Conservation (phyloP, 2,888 invertebrate genomes). For the Drosophila paracracens region DNA sequence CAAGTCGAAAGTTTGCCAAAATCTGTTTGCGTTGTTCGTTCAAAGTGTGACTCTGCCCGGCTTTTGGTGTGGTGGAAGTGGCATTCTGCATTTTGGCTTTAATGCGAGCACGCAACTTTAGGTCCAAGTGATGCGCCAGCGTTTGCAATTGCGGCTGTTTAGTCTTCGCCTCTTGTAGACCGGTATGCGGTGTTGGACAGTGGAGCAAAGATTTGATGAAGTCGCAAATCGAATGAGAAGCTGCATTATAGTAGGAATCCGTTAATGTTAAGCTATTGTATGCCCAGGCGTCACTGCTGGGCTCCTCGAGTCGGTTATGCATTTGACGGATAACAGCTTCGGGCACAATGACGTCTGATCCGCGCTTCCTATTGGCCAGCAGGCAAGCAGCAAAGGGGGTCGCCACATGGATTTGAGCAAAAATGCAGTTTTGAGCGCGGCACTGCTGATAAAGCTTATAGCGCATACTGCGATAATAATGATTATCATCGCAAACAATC, state of each 20-base stretch:
- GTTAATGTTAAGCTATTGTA: slow-evolving; percentile 50
- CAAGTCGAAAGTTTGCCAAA: slow-evolving; percentile 54
- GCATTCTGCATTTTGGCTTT: slow-evolving; percentile 32
- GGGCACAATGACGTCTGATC: slow-evolving; percentile 50
- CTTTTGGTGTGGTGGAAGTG: slow-evolving; percentile 22
- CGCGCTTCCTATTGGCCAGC: slow-evolving; percentile 66
- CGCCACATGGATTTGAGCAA: slow-evolving; percentile 76
- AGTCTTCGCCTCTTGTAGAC: too few relatives aligned
- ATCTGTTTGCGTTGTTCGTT: slow-evolving; percentile 77
- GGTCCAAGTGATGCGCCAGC: slow-evolving; percentile 68
- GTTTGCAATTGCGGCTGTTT: slow-evolving; percentile 42
- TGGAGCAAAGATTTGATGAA: slow-evolving; percentile 35
- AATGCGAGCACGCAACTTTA: slow-evolving; percentile 74
- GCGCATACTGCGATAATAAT: slow-evolving; percentile 84
- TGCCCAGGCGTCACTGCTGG: slow-evolving; percentile 63
- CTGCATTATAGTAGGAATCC: neutral
- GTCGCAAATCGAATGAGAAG: neutral
- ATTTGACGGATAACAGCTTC: slow-evolving; percentile 68
- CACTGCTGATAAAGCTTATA: slow-evolving; percentile 80
- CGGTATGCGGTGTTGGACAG: neutral
- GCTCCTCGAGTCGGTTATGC: slow-evolving; percentile 73
- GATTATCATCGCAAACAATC: slow-evolving; percentile 83
- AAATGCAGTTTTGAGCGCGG: slow-evolving; percentile 54
- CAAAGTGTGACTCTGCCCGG: slow-evolving; percentile 52
- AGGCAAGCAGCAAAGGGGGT: slow-evolving; percentile 48